These are phyloP conservation scores for Bubalus kerabau DNA, from an alignment of 2,113 vertebrate species.

Conservation along the genomic window DNA sequence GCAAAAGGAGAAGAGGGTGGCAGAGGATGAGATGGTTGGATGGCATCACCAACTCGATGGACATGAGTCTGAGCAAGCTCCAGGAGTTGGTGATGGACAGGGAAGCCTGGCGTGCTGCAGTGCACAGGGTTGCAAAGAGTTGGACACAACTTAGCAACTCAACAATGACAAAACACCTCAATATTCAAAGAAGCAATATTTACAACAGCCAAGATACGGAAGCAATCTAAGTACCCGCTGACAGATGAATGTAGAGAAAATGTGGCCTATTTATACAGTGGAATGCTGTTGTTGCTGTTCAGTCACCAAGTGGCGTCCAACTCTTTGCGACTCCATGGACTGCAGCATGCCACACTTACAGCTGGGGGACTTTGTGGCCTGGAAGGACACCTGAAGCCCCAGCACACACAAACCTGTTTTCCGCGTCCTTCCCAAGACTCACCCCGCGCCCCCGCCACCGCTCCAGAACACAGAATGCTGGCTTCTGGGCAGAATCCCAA, in stretches of 20 bases:
- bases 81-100: background rate
- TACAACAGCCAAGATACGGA: background rate
- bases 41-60: background rate
- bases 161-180: background rate
- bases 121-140: background rate
- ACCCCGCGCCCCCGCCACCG: background rate
- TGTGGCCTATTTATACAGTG: fast-evolving
- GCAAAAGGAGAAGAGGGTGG: background rate
- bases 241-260: fast-evolving
- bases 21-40: background rate
- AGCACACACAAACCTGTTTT: background rate
- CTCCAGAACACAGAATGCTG: background rate
- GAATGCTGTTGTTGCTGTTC: fast-evolving
- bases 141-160: background rate
- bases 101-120: background rate
- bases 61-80: background rate
- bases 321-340: fast-evolving
- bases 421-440: background rate
- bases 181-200: background rate
- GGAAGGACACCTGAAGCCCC: background rate
- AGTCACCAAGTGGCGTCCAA: fast-evolving
- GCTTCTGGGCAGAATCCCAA: background rate
- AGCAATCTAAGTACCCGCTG: background rate
- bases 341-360: background rate
- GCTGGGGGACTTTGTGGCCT: fast-evolving